A percentile compares a stretch with the other conserved stretches of the same genome.
phyloP scores from a whole-genome alignment of 2,113 vertebrate genomes.

The Grammomys surdaster region DNA sequence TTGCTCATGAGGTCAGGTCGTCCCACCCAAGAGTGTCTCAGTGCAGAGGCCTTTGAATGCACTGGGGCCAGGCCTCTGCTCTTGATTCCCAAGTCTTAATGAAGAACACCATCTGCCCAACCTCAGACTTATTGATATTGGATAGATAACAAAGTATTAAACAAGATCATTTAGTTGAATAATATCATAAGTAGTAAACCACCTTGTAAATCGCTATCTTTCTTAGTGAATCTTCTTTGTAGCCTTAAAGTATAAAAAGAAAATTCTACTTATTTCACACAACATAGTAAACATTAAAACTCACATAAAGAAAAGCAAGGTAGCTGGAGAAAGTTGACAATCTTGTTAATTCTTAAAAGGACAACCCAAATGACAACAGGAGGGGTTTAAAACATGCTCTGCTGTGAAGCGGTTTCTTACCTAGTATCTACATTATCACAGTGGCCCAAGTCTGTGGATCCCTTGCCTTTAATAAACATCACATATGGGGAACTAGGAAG shows the following conservation, averaged over 20 bases:
- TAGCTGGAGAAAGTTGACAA: conserved; percentile 63
- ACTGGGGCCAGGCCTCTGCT: not conserved
- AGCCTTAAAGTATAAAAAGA: conserved; percentile 42
- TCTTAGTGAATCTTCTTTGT: conserved; percentile 63
- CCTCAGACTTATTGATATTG: conserved; percentile 28
- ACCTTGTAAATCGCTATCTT: not conserved
- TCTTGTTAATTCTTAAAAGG: not conserved
- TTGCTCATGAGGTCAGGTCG: not conserved
- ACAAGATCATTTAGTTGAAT: not conserved
- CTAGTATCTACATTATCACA: not conserved
- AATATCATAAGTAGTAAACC: not conserved
- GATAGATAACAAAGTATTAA: not conserved
- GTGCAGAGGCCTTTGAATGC: not conserved
- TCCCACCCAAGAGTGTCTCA: not conserved
- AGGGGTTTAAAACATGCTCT: not conserved
- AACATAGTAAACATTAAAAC: conserved; percentile 58
- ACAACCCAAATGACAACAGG: not conserved
- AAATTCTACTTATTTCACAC: conserved; percentile 35
- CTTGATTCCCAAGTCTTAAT: not conserved
- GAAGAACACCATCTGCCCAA: not conserved
- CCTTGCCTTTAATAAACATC: not conserved
- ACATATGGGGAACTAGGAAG: not conserved
- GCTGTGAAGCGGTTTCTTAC: not conserved
- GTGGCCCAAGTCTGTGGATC: not conserved
- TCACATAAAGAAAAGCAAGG: conserved; percentile 52